phyloP scores from a whole-genome alignment of 2,888 invertebrate genomes.

The Globia sparganii region DNA sequence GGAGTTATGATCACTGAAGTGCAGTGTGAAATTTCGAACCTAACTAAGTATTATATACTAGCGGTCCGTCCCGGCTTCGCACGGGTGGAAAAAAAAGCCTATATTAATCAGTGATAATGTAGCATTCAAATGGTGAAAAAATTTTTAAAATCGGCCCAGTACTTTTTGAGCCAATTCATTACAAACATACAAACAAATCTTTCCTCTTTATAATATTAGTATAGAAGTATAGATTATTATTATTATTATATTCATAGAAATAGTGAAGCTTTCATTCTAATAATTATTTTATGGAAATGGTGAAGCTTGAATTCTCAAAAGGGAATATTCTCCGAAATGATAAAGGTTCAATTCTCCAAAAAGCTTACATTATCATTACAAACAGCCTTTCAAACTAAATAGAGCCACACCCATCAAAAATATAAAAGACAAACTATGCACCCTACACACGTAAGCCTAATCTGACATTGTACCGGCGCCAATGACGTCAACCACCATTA shows the following conservation, averaged over 20 bases:
- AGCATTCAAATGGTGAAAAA: too few species aligned
- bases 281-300: background rate
- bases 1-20: too few species aligned
- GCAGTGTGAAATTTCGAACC: background rate
- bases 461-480: slow-evolving; percentile 46
- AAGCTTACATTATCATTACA: background rate
- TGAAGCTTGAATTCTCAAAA: background rate
- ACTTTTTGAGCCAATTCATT: too few species aligned
- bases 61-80: too few species aligned
- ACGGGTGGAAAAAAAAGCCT: too few species aligned
- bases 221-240: too few species aligned
- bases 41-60: background rate
- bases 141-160: too few species aligned
- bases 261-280: background rate
- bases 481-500: slow-evolving; percentile 54
- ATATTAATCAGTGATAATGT: too few species aligned
- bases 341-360: background rate
- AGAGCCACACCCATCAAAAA: slow-evolving; percentile 8
- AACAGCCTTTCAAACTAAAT: slow-evolving; percentile 10
- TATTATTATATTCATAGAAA: background rate
- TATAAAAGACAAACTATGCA: slow-evolving; percentile 45
- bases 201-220: too few species aligned
- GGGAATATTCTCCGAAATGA: background rate
- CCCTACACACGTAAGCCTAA: slow-evolving; percentile 33
- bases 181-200: too few species aligned